phyloP scores from a whole-genome alignment of 1,140 invertebrate genomes.

The Hylaeus anthracinus region DNA sequence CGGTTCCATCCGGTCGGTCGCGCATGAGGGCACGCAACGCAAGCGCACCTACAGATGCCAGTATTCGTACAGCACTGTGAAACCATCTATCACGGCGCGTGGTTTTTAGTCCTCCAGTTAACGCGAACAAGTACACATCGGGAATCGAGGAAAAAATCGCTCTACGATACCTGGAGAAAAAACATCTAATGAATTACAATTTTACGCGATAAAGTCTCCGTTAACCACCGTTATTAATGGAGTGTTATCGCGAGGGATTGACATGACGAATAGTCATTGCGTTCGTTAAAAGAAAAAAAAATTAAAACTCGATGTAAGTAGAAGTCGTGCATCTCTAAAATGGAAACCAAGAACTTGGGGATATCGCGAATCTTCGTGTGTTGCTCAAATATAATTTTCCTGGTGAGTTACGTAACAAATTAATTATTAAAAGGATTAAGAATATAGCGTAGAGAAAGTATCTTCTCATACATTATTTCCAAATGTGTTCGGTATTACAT shows the following conservation, averaged over 20 bases:
- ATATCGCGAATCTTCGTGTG: conserved; percentile 74
- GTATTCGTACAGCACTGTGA: conserved; percentile 42
- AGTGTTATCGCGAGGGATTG: conserved; percentile 23
- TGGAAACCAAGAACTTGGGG: conserved; percentile 64
- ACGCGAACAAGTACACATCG: conserved; percentile 54
- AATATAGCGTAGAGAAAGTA: no score
- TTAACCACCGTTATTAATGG: conserved; percentile 11
- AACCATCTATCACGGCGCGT: conserved; percentile 45
- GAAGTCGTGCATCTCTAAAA: conserved; percentile 28
- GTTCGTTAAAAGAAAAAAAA: background rate
- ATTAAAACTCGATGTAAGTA: conserved; percentile 1
- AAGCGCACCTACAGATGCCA: conserved; percentile 57
- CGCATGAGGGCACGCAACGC: conserved; percentile 70
- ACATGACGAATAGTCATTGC: conserved; percentile 22
- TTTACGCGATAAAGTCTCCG: background rate
- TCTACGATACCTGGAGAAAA: background rate
- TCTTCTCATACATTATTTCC: no score
- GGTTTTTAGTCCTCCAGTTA: conserved; percentile 56
- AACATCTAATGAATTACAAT: background rate
- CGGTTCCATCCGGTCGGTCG: conserved; percentile 75
- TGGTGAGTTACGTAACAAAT: conserved; percentile 68
- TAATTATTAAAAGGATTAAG: no score
- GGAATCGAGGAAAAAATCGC: background rate
- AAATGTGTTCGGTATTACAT: no score
- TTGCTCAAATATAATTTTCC: conserved; percentile 77